These are phyloP conservation scores for Probosciger aterrimus DNA, from an alignment of 2,113 vertebrate genomes.

Conservation along the genomic window DNA sequence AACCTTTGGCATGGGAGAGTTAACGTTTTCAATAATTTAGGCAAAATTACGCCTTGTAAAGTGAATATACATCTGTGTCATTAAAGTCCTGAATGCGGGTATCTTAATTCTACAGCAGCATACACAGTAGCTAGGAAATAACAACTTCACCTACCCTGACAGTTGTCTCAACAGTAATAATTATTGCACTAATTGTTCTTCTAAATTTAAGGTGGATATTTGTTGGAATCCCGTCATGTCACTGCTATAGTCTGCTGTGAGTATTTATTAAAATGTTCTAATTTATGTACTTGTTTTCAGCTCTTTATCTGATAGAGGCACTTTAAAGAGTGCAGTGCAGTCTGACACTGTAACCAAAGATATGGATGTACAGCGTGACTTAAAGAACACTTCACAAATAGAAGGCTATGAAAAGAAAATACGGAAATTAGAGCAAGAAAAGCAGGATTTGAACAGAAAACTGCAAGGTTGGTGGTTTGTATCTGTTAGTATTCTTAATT, in stretches of 20 bases:
- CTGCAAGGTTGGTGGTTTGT: slow-evolving; percentile 82
- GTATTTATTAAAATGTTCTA: slow-evolving; percentile 1
- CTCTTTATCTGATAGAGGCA: slow-evolving; percentile 87
- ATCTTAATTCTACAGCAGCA: background rate
- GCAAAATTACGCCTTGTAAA: background rate
- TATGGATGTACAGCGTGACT: slow-evolving; percentile 66
- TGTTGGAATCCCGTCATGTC: background rate
- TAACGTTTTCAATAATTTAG: background rate
- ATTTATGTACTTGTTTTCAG: slow-evolving; percentile 55
- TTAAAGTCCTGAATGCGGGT: background rate
- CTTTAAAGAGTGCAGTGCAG: slow-evolving; percentile 68
- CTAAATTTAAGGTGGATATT: background rate
- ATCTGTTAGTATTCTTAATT: background rate
- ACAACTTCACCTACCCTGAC: background rate
- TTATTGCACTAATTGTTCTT: background rate
- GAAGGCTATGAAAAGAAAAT: slow-evolving; percentile 90
- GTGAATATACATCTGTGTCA: background rate
- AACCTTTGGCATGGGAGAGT: background rate
- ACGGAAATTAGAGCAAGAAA: slow-evolving; percentile 90
- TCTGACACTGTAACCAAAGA: slow-evolving; percentile 63
- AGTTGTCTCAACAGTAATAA: background rate
- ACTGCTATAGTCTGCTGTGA: background rate
- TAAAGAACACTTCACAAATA: slow-evolving; percentile 80
- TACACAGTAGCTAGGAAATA: background rate
- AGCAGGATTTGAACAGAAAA: slow-evolving; percentile 89